Base-by-base conservation (phyloP, 2,113 vertebrate species). In the Perca flavescens region DNA sequence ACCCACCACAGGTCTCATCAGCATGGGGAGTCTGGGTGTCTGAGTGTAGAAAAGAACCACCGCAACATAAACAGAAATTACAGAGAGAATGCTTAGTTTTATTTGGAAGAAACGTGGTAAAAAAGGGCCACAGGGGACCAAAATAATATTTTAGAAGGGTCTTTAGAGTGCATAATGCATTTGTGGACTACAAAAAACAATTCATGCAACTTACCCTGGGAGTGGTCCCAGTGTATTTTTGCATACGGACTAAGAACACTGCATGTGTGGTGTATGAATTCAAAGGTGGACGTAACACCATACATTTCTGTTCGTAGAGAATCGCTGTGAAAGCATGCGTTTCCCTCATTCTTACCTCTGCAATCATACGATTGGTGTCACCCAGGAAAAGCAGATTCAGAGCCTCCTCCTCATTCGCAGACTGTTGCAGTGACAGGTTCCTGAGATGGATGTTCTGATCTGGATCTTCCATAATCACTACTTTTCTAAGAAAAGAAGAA, bases 281-380 rank as follows among this genome's bases (percentile, higher is more conserved):
- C 46, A 52, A 70, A 54, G 43, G 64, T 19, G 19, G 16, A 66
- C 16, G 10, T 58, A 2, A 13, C 12, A 21, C 46, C 67, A 36
- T 49, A 53, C n/a, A 71, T 47, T 61, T 46, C 16, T n/a, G 6
- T n/a, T 40, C 5, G 49, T 5, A 13, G 9, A 14, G 14, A 69
- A 62, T 46, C 49, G 5, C 10, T 31, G 14, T 14, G 8, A 16
- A 52, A 57, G 25, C 28, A 14, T 16, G 49, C 16, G 13, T 28
- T 25, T 22, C n/a, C 36, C 11, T 13, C 46, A 52, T 36, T 79
- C 92, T 95, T 83, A 99, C 98, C 94, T 99, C 98, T 67, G 98
- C 97, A 85, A 99, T 98, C 96, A 99, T 98, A 49, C 98, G 97
- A 91, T 99, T 99, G 69, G 98, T 99, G 88, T 99, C 98, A 21